Evolutionary conservation across 2,888 invertebrate species (phyloP).

Genomic region (Sminthurides aquaticus): DNA sequence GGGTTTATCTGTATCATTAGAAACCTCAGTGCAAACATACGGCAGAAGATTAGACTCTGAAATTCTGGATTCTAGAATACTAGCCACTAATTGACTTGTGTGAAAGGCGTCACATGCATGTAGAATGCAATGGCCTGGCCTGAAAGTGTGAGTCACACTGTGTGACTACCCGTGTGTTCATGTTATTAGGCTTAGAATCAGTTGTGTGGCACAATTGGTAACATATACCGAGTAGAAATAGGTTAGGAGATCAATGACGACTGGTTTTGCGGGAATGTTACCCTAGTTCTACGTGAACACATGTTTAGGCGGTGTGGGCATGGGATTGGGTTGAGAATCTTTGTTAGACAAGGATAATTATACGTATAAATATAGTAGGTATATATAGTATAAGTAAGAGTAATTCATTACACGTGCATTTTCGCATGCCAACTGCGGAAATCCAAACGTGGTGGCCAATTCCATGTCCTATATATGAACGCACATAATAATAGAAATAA

Average conservation of each 20-base stretch:
- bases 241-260: not conserved
- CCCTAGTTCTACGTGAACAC: too few relatives aligned
- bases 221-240: too few relatives aligned
- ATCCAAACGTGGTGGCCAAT: conserved; percentile 22
- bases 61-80: too few relatives aligned
- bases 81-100: not conserved
- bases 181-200: too few relatives aligned
- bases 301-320: too few relatives aligned
- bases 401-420: conserved; percentile 20
- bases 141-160: not conserved
- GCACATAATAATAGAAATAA: not conserved
- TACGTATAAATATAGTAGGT: not conserved
- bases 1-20: too few relatives aligned
- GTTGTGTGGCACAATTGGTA: too few relatives aligned
- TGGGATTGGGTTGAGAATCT: too few relatives aligned
- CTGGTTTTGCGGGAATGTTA: not conserved
- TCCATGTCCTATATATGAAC: conserved; percentile 19
- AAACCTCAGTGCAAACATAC: too few relatives aligned
- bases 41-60: too few relatives aligned
- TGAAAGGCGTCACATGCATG: too few relatives aligned
- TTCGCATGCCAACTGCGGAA: conserved; percentile 22
- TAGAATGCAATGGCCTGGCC: not conserved
- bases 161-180: too few relatives aligned
- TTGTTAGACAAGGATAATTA: not conserved
- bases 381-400: not conserved